phyloP scores from a whole-genome alignment of 2,113 vertebrate species.

The Serilophus lunatus region DNA sequence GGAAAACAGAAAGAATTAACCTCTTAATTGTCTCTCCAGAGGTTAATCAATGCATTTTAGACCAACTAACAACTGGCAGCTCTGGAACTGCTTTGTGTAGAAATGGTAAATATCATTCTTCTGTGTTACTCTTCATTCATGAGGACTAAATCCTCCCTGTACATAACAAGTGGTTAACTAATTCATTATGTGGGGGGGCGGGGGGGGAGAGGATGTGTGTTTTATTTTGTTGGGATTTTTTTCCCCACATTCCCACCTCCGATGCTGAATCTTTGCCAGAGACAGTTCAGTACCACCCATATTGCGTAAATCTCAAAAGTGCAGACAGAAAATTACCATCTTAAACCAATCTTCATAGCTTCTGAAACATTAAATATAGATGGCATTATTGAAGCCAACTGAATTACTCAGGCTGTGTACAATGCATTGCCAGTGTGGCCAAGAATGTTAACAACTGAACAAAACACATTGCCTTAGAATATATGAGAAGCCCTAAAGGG shows the following conservation, averaged over 20 bases:
- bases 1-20: neutral
- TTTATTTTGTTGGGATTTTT: neutral
- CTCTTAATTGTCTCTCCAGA: neutral
- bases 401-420: conserved; percentile 53
- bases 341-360: conserved; percentile 51
- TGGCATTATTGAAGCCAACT: conserved; percentile 45
- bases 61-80: neutral
- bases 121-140: neutral
- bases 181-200: neutral
- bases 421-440: conserved; percentile 24
- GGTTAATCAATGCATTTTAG: neutral
- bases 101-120: neutral
- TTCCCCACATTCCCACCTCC: neutral
- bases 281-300: conserved; percentile 2
- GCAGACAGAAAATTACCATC: conserved; percentile 60
- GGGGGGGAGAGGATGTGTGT: neutral
- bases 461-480: neutral
- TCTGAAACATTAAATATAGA: conserved; percentile 64
- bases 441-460: conserved; percentile 30
- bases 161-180: neutral
- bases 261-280: neutral
- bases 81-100: neutral
- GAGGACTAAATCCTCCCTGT: neutral
- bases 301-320: neutral
- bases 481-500: conserved; percentile 43